phyloP scores from a whole-genome alignment of 2,113 vertebrate genomes.

The Proteles cristata region DNA sequence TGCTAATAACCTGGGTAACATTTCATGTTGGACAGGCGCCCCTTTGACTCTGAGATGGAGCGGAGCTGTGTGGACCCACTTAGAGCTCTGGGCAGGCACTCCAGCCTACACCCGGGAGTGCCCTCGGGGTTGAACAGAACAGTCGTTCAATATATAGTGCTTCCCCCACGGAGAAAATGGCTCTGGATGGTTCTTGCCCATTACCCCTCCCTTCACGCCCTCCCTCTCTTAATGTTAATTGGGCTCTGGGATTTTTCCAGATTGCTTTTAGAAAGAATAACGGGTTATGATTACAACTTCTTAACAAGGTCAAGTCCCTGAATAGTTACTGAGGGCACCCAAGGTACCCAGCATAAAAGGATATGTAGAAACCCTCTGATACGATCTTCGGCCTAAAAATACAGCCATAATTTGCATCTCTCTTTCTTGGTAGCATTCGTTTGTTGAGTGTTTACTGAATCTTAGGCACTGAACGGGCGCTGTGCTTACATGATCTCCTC shows the following conservation, averaged over 20 bases:
- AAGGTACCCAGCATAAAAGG: neutral
- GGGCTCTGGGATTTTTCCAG: slow-evolving; percentile 21
- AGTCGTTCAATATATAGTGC: neutral
- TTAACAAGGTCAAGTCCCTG: slow-evolving; percentile 26
- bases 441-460: neutral
- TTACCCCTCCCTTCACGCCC: neutral
- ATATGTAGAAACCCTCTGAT: neutral
- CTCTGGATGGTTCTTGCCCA: neutral
- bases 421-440: neutral
- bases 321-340: neutral
- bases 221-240: neutral
- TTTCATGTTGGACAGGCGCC: neutral
- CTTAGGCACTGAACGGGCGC: neutral
- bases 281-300: slow-evolving; percentile 26
- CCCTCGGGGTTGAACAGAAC: neutral
- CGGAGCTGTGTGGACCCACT: neutral
- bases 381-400: neutral
- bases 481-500: accelerated
- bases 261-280: slow-evolving; percentile 43
- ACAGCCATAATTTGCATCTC: neutral
- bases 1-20: neutral
- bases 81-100: neutral
- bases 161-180: neutral
- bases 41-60: neutral
- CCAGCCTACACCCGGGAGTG: neutral